Conservation (phyloP, 2,797 vertebrate genomes). For the Malurus splendens region DNA sequence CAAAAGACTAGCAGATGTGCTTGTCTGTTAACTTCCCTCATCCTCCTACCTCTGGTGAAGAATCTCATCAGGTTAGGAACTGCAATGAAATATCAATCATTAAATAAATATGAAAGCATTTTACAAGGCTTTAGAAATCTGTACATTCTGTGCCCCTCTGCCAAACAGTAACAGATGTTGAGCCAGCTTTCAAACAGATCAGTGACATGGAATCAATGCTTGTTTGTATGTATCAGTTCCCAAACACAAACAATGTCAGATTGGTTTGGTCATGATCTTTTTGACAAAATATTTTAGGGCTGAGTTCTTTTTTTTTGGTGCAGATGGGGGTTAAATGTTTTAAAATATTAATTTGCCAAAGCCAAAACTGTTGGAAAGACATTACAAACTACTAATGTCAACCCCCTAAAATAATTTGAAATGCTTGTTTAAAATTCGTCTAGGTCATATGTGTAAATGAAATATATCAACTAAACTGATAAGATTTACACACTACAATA, state of each 20-base stretch:
- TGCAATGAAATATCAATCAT: constrained; percentile 30
- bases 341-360: background rate
- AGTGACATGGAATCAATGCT: background rate
- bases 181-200: constrained; percentile 6
- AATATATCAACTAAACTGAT: background rate
- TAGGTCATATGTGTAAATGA: background rate
- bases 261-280: background rate
- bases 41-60: background rate
- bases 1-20: constrained; percentile 29
- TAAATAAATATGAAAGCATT: constrained; percentile 12
- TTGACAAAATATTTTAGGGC: background rate
- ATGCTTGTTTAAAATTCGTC: background rate
- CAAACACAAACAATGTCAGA: background rate
- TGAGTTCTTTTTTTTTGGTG: background rate
- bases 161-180: constrained; percentile 41
- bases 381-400: background rate
- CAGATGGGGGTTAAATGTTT: background rate
- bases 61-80: constrained; percentile 24
- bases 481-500: background rate
- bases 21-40: background rate
- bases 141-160: background rate
- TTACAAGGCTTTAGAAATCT: constrained; percentile 7
- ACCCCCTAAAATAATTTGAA: background rate
- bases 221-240: background rate
- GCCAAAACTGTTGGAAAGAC: background rate